A percentile compares a stretch with the other conserved stretches of the same genome.
Evolutionary conservation across 1,140 invertebrate species (phyloP).

Genomic region (Drosophila pectinifera): DNA sequence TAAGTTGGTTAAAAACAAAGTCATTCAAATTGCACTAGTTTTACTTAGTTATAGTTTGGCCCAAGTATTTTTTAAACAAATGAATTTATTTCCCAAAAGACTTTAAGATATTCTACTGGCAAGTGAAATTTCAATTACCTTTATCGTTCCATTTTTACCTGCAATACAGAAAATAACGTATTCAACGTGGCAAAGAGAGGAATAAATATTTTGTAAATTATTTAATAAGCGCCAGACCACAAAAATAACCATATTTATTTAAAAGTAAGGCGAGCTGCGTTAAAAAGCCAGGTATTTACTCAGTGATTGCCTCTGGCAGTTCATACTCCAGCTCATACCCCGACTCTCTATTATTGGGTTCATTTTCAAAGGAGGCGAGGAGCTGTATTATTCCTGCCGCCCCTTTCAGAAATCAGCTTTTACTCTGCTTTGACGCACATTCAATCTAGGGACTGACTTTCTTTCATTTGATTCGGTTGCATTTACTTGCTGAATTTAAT

Average conservation of each 20-base stretch:
- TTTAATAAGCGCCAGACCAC: constrained; percentile 4
- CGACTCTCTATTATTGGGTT: background rate
- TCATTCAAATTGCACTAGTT: no score
- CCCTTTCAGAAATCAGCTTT: background rate
- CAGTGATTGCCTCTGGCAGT: constrained; percentile 5
- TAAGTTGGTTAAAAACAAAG: no score
- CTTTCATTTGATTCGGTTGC: constrained; percentile 33
- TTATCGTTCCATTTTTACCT: no score
- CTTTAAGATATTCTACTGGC: background rate
- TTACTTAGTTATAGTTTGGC: no score
- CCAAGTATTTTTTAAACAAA: background rate
- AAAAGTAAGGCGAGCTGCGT: background rate
- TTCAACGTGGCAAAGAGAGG: background rate
- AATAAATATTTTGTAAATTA: constrained; percentile 9
- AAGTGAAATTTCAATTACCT: constrained; percentile 5
- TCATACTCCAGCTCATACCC: background rate
- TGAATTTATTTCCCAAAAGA: background rate
- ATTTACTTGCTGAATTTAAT: constrained; percentile 68
- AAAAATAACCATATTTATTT: constrained; percentile 11
- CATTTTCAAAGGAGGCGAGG: constrained; percentile 7
- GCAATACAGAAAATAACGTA: background rate
- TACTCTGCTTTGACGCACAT: constrained; percentile 10
- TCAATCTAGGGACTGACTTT: constrained; percentile 1
- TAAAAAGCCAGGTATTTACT: constrained; percentile 18
- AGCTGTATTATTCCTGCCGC: constrained; percentile 3